These are phyloP conservation scores for Drosophila macrothrix DNA, from an alignment of 2,888 invertebrate species.

Conservation along the genomic window DNA sequence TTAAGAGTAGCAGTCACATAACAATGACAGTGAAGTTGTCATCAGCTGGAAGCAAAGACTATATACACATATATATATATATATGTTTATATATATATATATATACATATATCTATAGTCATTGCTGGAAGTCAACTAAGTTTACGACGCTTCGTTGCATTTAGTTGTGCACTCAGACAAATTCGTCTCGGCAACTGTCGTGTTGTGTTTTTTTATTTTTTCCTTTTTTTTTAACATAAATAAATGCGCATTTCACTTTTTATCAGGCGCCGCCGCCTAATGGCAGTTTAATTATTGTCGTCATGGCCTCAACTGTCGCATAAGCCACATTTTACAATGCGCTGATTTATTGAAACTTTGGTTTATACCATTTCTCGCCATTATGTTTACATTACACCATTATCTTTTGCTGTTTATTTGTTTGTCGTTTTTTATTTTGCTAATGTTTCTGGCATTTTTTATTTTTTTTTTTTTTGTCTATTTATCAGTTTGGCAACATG, in stretches of 20 bases:
- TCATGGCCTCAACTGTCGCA: slow-evolving; percentile 69
- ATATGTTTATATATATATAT: neutral
- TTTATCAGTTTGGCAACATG: slow-evolving; percentile 58
- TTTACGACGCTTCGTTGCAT: slow-evolving; percentile 73
- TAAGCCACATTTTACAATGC: slow-evolving; percentile 62
- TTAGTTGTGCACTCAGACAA: slow-evolving; percentile 30
- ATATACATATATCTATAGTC: neutral
- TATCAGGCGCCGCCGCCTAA: slow-evolving; percentile 61
- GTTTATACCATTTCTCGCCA: slow-evolving; percentile 16
- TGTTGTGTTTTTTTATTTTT: slow-evolving; percentile 20
- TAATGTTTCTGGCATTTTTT: slow-evolving; percentile 44
- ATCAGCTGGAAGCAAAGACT: slow-evolving; percentile 16
- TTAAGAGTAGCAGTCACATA: slow-evolving; percentile 6
- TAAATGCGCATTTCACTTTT: slow-evolving; percentile 80
- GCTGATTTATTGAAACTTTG: slow-evolving; percentile 60
- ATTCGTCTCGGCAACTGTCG: slow-evolving; percentile 42
- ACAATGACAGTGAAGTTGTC: slow-evolving; percentile 36
- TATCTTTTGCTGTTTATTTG: slow-evolving; percentile 18
- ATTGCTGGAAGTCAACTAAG: slow-evolving; percentile 22
- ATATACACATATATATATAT: neutral
- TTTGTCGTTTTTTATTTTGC: slow-evolving; percentile 20
- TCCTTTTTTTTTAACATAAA: slow-evolving; percentile 17
- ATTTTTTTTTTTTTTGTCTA: slow-evolving; percentile 28
- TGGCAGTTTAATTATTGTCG: slow-evolving; percentile 74
- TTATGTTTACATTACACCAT: slow-evolving; percentile 14